Base-by-base conservation (phyloP, 2,888 invertebrate species). In the Neoitamus cyanurus region DNA sequence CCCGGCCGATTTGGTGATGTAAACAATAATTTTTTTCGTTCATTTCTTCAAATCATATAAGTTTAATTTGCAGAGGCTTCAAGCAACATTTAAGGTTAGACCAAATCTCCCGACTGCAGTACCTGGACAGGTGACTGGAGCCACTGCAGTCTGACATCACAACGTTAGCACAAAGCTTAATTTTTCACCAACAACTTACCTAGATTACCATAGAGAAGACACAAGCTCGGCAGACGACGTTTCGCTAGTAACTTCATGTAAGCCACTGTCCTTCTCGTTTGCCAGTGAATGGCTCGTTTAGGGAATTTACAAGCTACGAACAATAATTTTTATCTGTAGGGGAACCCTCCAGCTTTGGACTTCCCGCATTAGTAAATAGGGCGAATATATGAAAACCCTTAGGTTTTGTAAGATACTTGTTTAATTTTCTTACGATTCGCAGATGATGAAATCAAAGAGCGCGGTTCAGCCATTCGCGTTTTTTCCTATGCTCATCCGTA, bases 1-100 rank as follows among this genome's bases (percentile, higher is more conserved):
- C 95, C 94, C 36, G 96, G 96, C 31, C 92, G 90, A 86, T 88
- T 91, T 36, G 86, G 89, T 30, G 91, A 93, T 91, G 93, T 93
- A 88, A 89, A 88, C 86, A 70, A 34, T 36, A 20, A 34, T 6
- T 34, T 20, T n/a, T 42, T 13, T 42, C n/a, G 7, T 13, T 31
- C 28, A 13, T 37, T 75, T 48, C 13, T 6, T 11, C 1, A n/a
- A 72, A 80, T 30, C 68, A 37, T 68, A 42, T 48, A 30, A 68
- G 37, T 42, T 58, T 73, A 83, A 68, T 72, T 78, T 75, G 0
- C 30, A 88, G 87, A 87, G 87, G 46, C 11, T 87, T 11, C 85
- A 85, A 31, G 87, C 88, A 58, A 87, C 89, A 4, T 91, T 91
- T 82, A 89, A 89, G 83, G 89, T 90, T 30, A 90, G 89, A 86